Percentiles rank a stretch among this genome's conserved stretches.
These are phyloP conservation scores for Pica pica DNA, from an alignment of 2,113 vertebrate genomes.

Conservation along the genomic window DNA sequence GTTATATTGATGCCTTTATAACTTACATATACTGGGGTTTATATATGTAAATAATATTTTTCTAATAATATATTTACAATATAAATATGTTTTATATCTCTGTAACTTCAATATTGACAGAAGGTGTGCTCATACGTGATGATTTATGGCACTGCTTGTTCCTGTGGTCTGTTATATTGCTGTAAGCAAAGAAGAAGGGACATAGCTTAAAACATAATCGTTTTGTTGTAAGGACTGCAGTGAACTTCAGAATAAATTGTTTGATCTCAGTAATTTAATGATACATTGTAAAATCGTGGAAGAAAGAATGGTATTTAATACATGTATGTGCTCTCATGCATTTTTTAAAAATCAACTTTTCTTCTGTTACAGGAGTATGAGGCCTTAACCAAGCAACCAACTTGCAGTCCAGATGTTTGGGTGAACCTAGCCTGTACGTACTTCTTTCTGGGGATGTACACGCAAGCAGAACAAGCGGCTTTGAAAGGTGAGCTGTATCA, in stretches of 20 bases:
- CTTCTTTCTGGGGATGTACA: constrained; percentile 95
- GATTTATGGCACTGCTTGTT: neutral
- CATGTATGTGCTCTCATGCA: neutral
- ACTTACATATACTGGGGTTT: neutral
- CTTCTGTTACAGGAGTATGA: constrained; percentile 84
- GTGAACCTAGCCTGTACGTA: constrained; percentile 89
- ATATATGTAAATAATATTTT: neutral
- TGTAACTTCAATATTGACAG: neutral
- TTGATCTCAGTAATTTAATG: neutral
- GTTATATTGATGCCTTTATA: neutral
- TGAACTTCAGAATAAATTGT: neutral
- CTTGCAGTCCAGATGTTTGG: constrained; percentile 86
- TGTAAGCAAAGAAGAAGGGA: neutral
- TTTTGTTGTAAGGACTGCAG: neutral
- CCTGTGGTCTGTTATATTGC: neutral
- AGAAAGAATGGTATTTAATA: neutral
- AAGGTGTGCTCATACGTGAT: neutral
- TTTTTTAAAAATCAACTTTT: neutral
- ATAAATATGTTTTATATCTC: neutral
- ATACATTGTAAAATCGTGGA: neutral
- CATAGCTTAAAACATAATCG: neutral
- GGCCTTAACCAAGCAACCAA: constrained; percentile 72
- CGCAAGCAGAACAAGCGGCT: constrained; percentile 89
- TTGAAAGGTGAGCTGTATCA: constrained; percentile 79
- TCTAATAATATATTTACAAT: neutral